Evolutionary conservation across 2,797 vertebrate species (phyloP), one percentile per base, ranked within the genome.

Genomic region (Channa striata): DNA sequence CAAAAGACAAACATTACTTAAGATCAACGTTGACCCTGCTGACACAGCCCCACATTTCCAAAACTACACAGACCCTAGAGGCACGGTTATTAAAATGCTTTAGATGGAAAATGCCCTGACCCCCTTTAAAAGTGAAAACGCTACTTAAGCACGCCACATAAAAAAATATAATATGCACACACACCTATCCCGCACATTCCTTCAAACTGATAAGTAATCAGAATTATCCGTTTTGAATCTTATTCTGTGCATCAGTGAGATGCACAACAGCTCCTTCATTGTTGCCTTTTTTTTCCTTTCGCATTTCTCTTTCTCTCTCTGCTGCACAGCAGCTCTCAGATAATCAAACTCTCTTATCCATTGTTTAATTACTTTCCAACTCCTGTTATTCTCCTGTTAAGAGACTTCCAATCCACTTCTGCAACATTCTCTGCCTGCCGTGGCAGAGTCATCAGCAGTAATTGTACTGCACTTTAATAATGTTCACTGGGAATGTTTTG

Each of bases 301-400:
- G n/a, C 48, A 39, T 56, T 44, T 20, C 25, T 25, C 59, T 64
- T 68, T 5, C 20, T 76, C 42, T 54, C 63, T 63, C 57, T 33
- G 33, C 59, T 66, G 58, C 77, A 74, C 62, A 70, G 58, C 73
- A 77, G 58, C 62, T 73, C 57, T 48, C 23, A 48, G 59, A 82
- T 71, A 73, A 72, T 87, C 66, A 80, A 81, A 72, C 74, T 64
- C 46, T 54, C 50, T 30, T 66, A 79, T 78, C 77, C 61, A 59
- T 65, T 76, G 72, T 83, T 81, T 78, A 88, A 91, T 84, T 87
- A 87, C 77, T 74, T 73, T 73, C 60, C 16, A 65, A 69, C 58
- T 73, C 60, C 44, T 54, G 52, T 76, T 73, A 67, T 56, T 78
- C 62, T 72, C 51, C 52, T 46, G 53, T 86, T 80, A 72, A 78